These are phyloP conservation scores for Drosophila atripex DNA, from an alignment of 2,888 invertebrate species.

Conservation along the genomic window DNA sequence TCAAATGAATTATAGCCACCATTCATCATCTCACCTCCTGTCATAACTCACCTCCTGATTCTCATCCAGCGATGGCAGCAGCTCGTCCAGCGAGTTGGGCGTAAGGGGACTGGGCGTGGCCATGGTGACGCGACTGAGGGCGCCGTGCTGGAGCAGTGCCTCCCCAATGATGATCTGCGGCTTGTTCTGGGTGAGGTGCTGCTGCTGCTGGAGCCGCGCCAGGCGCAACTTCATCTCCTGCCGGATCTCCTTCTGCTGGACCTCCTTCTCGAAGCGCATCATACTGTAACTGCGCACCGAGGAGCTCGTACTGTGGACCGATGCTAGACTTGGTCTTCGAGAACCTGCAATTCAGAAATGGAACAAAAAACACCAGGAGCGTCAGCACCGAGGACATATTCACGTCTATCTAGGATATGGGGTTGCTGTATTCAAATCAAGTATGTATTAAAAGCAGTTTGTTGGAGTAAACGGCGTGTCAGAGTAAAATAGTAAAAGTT, in stretches of 20 bases:
- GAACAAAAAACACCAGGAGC: background rate
- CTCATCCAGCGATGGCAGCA: slow-evolving; percentile 91
- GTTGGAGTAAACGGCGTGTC: slow-evolving; percentile 32
- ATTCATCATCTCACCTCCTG: background rate
- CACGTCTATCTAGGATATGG: slow-evolving; percentile 1
- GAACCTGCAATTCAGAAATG: slow-evolving; percentile 87
- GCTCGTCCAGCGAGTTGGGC: slow-evolving; percentile 92
- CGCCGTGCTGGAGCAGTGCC: slow-evolving; percentile 80
- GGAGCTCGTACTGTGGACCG: slow-evolving; percentile 92
- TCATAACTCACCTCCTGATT: slow-evolving; percentile 87
- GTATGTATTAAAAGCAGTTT: slow-evolving; percentile 41
- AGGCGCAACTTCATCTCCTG: slow-evolving; percentile 91
- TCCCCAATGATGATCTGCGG: slow-evolving; percentile 84
- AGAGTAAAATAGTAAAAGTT: slow-evolving; percentile 14
- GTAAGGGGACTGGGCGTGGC: slow-evolving; percentile 90
- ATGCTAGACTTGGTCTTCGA: slow-evolving; percentile 93
- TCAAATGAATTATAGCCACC: background rate
- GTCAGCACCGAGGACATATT: background rate
- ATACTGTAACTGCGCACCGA: slow-evolving; percentile 93
- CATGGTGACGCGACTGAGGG: slow-evolving; percentile 76
- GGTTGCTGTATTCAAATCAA: slow-evolving; percentile 30
- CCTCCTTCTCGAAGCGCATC: slow-evolving; percentile 91
- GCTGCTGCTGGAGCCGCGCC: slow-evolving; percentile 87
- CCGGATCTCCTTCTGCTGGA: slow-evolving; percentile 91
- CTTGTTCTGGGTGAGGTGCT: slow-evolving; percentile 85